Conservation (phyloP, 2,113 vertebrate species). For the Alligator mississippiensis region DNA sequence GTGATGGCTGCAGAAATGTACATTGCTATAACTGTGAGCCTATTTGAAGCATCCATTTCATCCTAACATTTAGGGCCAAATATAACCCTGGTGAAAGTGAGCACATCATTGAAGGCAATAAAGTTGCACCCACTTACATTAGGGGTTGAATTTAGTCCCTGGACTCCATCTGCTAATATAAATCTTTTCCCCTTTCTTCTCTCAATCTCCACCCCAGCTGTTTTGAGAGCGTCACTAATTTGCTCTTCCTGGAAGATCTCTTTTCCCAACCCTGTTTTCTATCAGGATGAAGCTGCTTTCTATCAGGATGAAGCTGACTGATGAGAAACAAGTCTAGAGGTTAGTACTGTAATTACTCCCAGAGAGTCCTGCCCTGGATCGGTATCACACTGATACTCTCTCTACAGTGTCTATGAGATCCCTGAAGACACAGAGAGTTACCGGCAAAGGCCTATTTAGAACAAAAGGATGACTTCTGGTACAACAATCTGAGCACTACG, state of each 20-base stretch:
- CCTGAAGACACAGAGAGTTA: background rate
- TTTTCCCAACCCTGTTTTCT: background rate
- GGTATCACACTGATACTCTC: background rate
- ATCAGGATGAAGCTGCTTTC: background rate
- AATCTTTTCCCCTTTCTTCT: background rate
- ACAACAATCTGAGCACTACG: rapidly evolving
- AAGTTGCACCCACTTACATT: background rate
- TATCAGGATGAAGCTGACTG: background rate
- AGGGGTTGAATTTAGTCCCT: background rate
- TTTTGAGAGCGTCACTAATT: rapidly evolving
- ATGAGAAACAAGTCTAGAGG: background rate
- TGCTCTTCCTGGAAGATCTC: background rate
- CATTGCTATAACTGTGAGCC: background rate
- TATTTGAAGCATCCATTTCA: background rate
- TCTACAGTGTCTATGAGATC: background rate
- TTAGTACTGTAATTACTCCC: background rate
- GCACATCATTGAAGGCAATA: rapidly evolving
- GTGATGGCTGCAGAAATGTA: background rate
- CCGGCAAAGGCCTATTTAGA: background rate
- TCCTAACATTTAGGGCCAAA: background rate
- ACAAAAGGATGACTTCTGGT: background rate
- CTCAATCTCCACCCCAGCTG: background rate
- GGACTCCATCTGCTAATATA: background rate
- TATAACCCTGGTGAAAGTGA: background rate
- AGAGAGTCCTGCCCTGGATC: background rate